Base-by-base conservation (phyloP, 2,113 vertebrate species). In the Petroica traversi region DNA sequence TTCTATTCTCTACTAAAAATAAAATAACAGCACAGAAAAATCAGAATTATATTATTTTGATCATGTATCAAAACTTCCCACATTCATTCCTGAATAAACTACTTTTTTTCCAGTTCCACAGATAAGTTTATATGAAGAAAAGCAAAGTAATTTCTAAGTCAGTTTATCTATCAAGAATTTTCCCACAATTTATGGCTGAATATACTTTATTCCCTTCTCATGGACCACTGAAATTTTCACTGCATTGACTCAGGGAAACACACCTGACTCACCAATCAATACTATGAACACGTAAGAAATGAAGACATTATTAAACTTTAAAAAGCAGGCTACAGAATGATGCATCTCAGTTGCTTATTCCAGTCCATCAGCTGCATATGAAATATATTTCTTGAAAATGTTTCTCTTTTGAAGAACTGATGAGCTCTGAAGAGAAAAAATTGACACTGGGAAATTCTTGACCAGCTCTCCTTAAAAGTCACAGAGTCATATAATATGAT, bases 1-100 rank as follows among this genome's bases (percentile, higher is more conserved):
- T 91, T 82, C 80, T 55, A 51, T 67, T 90, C 57, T 79, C 68
- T 85, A 88, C 43, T 63, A 85, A 43, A 88, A 92, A 80, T 68
- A 58, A 97, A 92, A 59, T n/a, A 80, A 43, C 28, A 22, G 51
- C 12, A 9, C 49, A 66, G 54, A 79, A 95, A 93, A 92, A 94
- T 26, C 88, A 41, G 34, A 85, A 46, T 5, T 68, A 10, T 31
- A 6, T 14, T 71, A 49, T 51, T 92, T 49, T 80, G 40, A 57
- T 51, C 9, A 9, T 8, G 10, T 8, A 88, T 20, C 87, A 61
- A 75, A 93, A 54, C 31, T 33, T 85, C 33, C 52, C 45, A 24
- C 5, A 23, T 29, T 52, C 38, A 62, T 80, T 93, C 89, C 87
- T 54, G 33, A 61, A 77, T 92, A 66, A 95, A 92, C 63, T 33